A percentile compares a stretch with the other conserved stretches of the same genome.
phyloP scores from a whole-genome alignment of 2,888 invertebrate species.

The Melikaiella ostensackeni region DNA sequence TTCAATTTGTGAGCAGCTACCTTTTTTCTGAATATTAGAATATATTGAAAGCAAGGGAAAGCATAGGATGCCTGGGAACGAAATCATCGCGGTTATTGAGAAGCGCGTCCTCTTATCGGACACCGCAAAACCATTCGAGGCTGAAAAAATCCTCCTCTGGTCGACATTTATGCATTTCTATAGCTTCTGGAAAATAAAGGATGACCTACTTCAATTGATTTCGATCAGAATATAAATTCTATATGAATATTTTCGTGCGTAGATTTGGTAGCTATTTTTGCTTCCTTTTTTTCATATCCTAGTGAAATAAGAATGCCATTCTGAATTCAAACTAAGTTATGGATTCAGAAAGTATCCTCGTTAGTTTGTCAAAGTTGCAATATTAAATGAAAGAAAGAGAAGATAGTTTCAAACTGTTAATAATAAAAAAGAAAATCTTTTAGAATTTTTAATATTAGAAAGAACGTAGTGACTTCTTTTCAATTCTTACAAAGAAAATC shows the following conservation, averaged over 20 bases:
- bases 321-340: not conserved
- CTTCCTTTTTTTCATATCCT: not conserved
- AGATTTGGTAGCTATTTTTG: not conserved
- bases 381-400: not conserved
- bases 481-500: not conserved
- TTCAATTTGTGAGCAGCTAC: not conserved
- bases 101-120: not conserved
- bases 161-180: not conserved
- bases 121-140: not conserved
- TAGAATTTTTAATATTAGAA: not conserved
- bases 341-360: not conserved
- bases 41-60: not conserved
- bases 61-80: not conserved
- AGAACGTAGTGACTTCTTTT: not conserved
- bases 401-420: not conserved
- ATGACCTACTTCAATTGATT: not conserved
- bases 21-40: not conserved
- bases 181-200: not conserved
- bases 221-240: not conserved
- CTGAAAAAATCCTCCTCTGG: not conserved
- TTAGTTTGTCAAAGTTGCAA: not conserved
- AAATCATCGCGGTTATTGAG: conserved; percentile 1
- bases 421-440: not conserved
- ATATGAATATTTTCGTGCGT: not conserved
- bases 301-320: not conserved